Evolutionary conservation across 2,113 vertebrate genomes (phyloP), one percentile per base, ranked within the genome.

Genomic region (Tenrec ecaudatus): DNA sequence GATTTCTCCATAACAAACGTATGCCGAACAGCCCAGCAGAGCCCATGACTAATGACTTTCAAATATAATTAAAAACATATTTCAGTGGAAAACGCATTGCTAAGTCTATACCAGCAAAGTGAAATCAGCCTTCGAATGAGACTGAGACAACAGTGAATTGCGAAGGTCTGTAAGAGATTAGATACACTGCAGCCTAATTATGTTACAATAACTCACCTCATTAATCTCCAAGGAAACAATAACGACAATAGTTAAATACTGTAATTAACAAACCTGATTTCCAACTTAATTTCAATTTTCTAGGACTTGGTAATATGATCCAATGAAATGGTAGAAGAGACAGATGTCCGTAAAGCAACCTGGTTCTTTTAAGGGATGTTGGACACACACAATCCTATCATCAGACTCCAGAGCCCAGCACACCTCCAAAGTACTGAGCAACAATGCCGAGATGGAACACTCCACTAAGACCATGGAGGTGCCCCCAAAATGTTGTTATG

Each of bases 151-250:
- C 92, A 95, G 96, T 84, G 98, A 97, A 97, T 97, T 78, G 92
- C 94, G 97, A 97, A 97, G 96, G 97, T 98, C 97, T 96, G 86
- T 95, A 97, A 96, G 94, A 98, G 97, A 98, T 98, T 97, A 98
- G 97, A 98, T 97, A 97, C 95, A 98, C 95, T 96, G 95, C 93
- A 96, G 96, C 97, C 97, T 97, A 98, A 98, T 98, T 98, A 98
- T 95, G 97, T 97, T 98, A 98, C 97, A 98, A 98, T 98, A 98
- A 98, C 98, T 98, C 98, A 98, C 97, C 97, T 98, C 98, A 98
- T 98, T 98, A 98, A 98, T 98, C 98, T 98, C 97, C 97, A 96
- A 98, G 97, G 98, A 98, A 98, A 98, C 97, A 98, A 98, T 97
- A 98, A 98, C 47, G 94, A 98, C 98, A 98, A 98, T 96, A 98